Evolutionary conservation across 2,113 vertebrate genomes (phyloP).

Genomic region (Gallinago media): DNA sequence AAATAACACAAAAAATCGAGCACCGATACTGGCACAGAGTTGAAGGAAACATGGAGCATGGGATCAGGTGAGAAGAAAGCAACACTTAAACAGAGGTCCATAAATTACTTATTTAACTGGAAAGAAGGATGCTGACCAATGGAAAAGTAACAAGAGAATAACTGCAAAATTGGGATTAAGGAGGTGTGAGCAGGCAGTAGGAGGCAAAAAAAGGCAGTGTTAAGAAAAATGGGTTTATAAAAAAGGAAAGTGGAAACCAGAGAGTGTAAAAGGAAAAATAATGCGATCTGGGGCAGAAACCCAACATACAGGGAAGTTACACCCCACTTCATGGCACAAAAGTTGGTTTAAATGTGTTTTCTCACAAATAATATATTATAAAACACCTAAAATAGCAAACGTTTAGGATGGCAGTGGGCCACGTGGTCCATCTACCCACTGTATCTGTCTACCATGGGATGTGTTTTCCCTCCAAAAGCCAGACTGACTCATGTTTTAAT

Average conservation of each 20-base stretch:
- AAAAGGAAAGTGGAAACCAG: neutral
- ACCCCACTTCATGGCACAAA: neutral
- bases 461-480: neutral
- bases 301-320: neutral
- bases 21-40: neutral
- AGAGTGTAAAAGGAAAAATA: neutral
- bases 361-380: neutral
- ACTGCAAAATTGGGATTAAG: neutral
- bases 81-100: neutral
- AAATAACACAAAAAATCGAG: neutral
- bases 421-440: neutral
- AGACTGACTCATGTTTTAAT: constrained; percentile 44
- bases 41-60: accelerated
- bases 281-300: neutral
- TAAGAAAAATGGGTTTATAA: neutral
- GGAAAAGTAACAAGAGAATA: neutral
- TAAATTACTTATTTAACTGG: neutral
- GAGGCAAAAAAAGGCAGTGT: neutral
- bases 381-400: neutral
- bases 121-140: neutral
- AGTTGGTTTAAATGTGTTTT: neutral
- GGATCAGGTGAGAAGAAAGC: neutral
- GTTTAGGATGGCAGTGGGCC: neutral
- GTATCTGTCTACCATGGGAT: neutral
- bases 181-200: neutral